Evolutionary conservation across 2,888 invertebrate species (phyloP).

Genomic region (Nematopogon swammerdamellus): DNA sequence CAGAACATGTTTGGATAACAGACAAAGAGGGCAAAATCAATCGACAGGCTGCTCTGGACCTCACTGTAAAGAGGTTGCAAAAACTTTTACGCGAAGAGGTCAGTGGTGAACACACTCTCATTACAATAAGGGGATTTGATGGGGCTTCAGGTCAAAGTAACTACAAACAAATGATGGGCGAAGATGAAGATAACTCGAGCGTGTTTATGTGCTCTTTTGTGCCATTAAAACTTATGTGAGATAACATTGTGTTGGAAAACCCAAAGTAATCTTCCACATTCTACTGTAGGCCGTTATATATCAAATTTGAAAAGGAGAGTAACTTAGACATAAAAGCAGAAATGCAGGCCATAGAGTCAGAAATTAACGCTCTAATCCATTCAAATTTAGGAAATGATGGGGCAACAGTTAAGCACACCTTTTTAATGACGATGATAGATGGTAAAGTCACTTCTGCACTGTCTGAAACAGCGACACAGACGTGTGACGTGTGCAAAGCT

Average conservation of each 20-base stretch:
- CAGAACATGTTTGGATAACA: too few relatives aligned
- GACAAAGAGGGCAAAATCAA: too few relatives aligned
- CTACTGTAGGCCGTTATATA: conserved; percentile 5
- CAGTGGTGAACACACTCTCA: too few relatives aligned
- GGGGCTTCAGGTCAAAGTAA: conserved; percentile 7
- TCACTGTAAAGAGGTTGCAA: too few relatives aligned
- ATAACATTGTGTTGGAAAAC: conserved; percentile 8
- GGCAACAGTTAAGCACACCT: conserved; percentile 2
- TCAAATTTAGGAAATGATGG: conserved; percentile 3
- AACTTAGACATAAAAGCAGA: conserved; percentile 4
- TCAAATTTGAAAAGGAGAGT: conserved; percentile 4
- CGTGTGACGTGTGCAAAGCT: conserved; percentile 6
- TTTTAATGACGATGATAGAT: conserved; percentile 8
- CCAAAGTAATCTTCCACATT: conserved; percentile 7
- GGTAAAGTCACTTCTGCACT: conserved; percentile 6
- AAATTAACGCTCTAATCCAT: background rate
- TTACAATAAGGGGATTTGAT: conserved; percentile 2
- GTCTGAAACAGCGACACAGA: conserved; percentile 6
- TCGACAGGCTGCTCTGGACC: too few relatives aligned
- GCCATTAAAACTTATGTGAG: conserved; percentile 3
- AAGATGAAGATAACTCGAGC: conserved; percentile 3
- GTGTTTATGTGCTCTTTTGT: conserved; percentile 6
- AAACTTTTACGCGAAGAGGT: too few relatives aligned
- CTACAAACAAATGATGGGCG: conserved; percentile 8
- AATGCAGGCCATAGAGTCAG: background rate